Base-by-base conservation (phyloP, 2,888 invertebrate genomes). In the Cephalotes varians region DNA sequence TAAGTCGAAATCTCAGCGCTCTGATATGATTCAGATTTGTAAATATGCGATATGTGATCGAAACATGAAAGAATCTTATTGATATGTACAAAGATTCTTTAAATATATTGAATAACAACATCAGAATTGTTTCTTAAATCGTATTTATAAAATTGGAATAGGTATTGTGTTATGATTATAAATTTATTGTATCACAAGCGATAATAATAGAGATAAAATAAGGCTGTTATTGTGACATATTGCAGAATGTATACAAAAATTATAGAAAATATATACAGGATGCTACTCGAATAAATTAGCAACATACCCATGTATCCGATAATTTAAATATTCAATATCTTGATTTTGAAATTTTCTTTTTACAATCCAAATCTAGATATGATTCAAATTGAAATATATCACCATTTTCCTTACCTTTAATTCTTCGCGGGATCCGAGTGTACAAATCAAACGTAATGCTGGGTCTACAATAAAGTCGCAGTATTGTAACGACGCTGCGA, bases 11-110 rank as follows among this genome's bases (percentile, higher is more conserved):
- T 60, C 60, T 49, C 5, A 51, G 15, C n/a, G 3, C 15, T 15
- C 65, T 28, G 12, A 73, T 62, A 73, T 21, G 10, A 65, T 28
- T 65, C 12, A 76, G 47, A 40, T 51, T 76, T 76, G 65, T 76
- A 76, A 76, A 76, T 76, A 76, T 4, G 25, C 49, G n/a, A 76
- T 51, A 37, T 65, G 25, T 65, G 10, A 54, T 54, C n/a, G 12
- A 34, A 51, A 74, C 2, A 12, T 12, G 6, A 40, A 49, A 74
- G 12, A 64, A 44, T 44, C 64, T 65, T 65, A 25, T 64, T 15
- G 7, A 64, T 65, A 5, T 44, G 25, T 44, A 64, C 44, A 25
- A 65, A 47, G 18, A 44, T 65, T 54, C 15, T 71, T 21, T 21
- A 44, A 73, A 73, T 58, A n/a, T 31, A 25, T 25, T 76, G 9